Conservation (phyloP, 2,797 vertebrate species). For the Poeciliopsis turneri region DNA sequence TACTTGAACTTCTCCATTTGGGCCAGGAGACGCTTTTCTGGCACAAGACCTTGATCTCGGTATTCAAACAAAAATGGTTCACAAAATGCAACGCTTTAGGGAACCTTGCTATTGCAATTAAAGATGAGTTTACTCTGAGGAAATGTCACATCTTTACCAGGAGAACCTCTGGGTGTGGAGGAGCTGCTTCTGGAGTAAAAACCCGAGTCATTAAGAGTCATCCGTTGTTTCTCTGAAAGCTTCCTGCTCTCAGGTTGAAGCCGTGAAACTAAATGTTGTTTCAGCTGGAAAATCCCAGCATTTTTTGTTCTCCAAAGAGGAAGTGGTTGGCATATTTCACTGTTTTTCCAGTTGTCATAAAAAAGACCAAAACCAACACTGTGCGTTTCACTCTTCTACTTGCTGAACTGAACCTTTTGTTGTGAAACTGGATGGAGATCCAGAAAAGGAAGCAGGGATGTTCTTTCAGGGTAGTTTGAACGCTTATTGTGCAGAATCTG, state of each 20-base stretch:
- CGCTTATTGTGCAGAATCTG: background rate
- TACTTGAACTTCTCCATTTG: background rate
- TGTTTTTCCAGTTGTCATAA: background rate
- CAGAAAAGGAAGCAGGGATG: background rate
- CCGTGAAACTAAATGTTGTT: background rate
- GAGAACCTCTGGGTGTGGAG: background rate
- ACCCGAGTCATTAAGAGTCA: background rate
- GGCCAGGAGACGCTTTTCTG: background rate
- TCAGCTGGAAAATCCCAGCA: conserved; percentile 4
- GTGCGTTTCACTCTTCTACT: background rate
- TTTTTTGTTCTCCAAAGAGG: background rate
- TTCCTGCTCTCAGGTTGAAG: conserved; percentile 3
- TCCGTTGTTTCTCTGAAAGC: background rate
- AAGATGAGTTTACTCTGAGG: background rate
- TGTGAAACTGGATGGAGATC: conserved; percentile 5
- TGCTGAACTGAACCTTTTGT: background rate
- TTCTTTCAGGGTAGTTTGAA: background rate
- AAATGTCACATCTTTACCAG: conserved; percentile 2
- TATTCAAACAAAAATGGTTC: background rate
- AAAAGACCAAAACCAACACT: conserved; percentile 16
- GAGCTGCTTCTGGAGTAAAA: background rate
- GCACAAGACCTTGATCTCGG: background rate
- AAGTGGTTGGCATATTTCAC: background rate
- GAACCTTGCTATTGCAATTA: background rate
- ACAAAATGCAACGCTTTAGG: background rate